Base-by-base conservation (phyloP, 2,797 vertebrate genomes). In the Melanitta fusca region DNA sequence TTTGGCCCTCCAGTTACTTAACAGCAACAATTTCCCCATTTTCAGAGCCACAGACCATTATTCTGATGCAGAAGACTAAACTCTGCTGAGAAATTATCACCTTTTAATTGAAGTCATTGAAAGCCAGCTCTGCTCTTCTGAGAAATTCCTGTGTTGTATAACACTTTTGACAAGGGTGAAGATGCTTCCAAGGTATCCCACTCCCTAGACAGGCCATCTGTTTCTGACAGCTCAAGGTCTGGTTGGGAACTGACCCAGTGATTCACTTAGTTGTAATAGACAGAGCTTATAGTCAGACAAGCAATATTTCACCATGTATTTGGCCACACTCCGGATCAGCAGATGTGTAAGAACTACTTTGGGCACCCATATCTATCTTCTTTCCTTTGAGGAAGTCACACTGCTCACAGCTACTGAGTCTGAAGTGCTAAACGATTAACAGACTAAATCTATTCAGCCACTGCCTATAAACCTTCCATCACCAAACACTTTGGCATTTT, bases 141-240 rank as follows among this genome's bases (percentile, higher is more conserved):
- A 88, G 51, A 91, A 79, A 93, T 49, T 39, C 10, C 14, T 58
- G 72, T 53, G 41, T 80, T 82, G n/a, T 28, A 24, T 38, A 77
- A 91, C 28, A n/a, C 2, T 56, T 73, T 57, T 93, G 80, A 86
- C 47, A 58, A 69, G 66, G 38, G 54, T 30, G 34, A 58, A 92
- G 77, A 89, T 30, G 38, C n/a, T 83, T 89, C 80, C 87, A 89
- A 88, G 54, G 53, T 68, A 84, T 39, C 80, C 65, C 14, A 39
- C 64, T 89, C 80, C 91, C 88, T 54, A 93, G 85, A 60, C 82
- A 95, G 69, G 64, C 77, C 88, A 91, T 94, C 87, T 95, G 82
- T 18, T 91, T 77, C 60, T 81, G 66, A 41, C 47, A 80, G 73
- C 64, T 80, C 47, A 45, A 90, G 71, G 68, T 64, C 83, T 93